Evolutionary conservation across 2,797 vertebrate species (phyloP), one percentile per base, ranked within the genome.

Genomic region (Ataeniobius toweri): DNA sequence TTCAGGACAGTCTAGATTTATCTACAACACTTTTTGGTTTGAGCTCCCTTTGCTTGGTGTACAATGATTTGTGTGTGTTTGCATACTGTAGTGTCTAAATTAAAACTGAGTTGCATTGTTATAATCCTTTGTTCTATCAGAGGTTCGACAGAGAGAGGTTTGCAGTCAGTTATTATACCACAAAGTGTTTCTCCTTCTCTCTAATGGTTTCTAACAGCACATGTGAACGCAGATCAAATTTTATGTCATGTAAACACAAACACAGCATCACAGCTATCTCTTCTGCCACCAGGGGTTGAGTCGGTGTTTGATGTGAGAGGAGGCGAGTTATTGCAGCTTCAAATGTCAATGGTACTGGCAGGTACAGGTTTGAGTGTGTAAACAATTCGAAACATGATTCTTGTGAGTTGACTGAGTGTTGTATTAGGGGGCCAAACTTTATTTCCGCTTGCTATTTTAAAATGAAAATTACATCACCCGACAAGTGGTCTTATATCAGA

Each of bases 61-160:
- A 63, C 63, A 67, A 9, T 5, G 12, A 39, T 41, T 0, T 65
- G 3, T 39, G 31, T 36, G 16, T 39, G 28, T 36, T 28, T 14
- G 14, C 28, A 6, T 8, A 2, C 6, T 36, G 63, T 14, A 48
- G 46, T 14, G 28, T 31, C 59, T 63, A 63, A 63, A 63, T 63
- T 67, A 67, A 36, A 10, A 20, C 63, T 9, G 31, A 41, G 6
- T 67, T 41, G 31, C 5, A 18, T 20, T 36, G 31, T 1, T 67
- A n/a, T 7, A 67, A 39, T 67, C 36, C 36, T 67, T 67, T 41
- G 86, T 81, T 85, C 73, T 56, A 59, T 51, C 75, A 24, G 70
- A 67, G 73, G 75, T 65, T 48, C 48, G 71, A 80, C 48, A 48
- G 51, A 78, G 65, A 75, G 67, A 31, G n/a, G 69, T 81, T 81